These are phyloP conservation scores for Dromaius novaehollandiae DNA, from an alignment of 2,113 vertebrate species.

Conservation along the genomic window DNA sequence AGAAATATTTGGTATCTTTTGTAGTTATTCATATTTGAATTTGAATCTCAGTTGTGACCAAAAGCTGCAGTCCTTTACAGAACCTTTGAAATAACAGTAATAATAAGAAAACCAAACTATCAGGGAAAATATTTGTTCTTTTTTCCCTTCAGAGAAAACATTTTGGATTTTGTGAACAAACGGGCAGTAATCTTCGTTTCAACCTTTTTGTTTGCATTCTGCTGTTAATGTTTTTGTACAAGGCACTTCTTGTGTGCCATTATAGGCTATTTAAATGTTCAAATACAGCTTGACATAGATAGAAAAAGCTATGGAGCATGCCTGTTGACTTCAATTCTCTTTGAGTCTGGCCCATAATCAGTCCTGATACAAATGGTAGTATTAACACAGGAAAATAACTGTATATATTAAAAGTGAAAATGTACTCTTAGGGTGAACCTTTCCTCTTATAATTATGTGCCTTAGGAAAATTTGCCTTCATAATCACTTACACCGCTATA, in stretches of 20 bases:
- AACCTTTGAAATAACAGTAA: background rate
- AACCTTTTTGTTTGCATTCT: background rate
- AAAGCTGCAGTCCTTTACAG: background rate
- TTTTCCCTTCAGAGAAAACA: background rate
- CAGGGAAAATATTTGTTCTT: background rate
- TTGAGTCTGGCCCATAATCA: background rate
- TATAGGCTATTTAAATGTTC: background rate
- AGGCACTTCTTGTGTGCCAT: background rate
- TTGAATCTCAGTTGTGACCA: background rate
- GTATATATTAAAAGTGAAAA: background rate
- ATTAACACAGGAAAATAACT: background rate
- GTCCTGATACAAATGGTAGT: accelerated
- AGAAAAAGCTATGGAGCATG: background rate
- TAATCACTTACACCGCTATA: accelerated
- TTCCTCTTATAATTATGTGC: background rate
- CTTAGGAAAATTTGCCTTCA: background rate
- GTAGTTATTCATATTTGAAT: background rate
- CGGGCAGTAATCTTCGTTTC: background rate
- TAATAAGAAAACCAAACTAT: background rate
- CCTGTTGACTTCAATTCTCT: background rate
- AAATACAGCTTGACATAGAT: background rate
- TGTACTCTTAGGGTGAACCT: accelerated
- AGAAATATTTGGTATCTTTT: background rate
- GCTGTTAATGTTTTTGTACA: background rate
- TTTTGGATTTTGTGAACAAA: background rate